Percentiles rank a stretch among this genome's conserved stretches.
Conservation (phyloP, 2,797 vertebrate species). For the Periparus ater region DNA sequence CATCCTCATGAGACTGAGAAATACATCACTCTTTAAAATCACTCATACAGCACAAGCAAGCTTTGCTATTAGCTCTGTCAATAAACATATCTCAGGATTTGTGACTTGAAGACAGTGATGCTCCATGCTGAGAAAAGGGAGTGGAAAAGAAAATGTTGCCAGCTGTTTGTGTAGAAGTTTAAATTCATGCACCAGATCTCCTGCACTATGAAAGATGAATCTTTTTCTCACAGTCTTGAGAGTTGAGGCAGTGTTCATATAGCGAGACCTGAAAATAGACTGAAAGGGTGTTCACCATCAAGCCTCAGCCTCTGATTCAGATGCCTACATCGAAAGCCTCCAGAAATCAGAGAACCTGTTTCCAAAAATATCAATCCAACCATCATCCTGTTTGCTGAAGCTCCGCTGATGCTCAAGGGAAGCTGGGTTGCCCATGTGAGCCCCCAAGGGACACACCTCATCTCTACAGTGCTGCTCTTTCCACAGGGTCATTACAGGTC, state of each 20-base stretch:
- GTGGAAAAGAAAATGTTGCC: constrained; percentile 18
- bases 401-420: neutral
- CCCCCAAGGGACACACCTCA: neutral
- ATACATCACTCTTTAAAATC: neutral
- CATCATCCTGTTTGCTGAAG: neutral
- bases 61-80: constrained; percentile 22
- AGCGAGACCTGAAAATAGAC: neutral
- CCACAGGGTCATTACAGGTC: neutral
- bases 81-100: constrained; percentile 13
- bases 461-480: neutral
- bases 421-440: neutral
- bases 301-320: neutral
- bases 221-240: neutral
- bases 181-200: neutral
- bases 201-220: neutral
- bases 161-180: constrained; percentile 25
- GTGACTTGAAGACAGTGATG: neutral
- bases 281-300: neutral
- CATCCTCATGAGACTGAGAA: neutral
- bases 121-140: neutral
- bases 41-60: neutral
- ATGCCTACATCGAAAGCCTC: neutral
- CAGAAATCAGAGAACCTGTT: neutral
- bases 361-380: neutral
- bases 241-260: neutral